Base-by-base conservation (phyloP, 2,888 invertebrate genomes). In the Drosophila leonis region DNA sequence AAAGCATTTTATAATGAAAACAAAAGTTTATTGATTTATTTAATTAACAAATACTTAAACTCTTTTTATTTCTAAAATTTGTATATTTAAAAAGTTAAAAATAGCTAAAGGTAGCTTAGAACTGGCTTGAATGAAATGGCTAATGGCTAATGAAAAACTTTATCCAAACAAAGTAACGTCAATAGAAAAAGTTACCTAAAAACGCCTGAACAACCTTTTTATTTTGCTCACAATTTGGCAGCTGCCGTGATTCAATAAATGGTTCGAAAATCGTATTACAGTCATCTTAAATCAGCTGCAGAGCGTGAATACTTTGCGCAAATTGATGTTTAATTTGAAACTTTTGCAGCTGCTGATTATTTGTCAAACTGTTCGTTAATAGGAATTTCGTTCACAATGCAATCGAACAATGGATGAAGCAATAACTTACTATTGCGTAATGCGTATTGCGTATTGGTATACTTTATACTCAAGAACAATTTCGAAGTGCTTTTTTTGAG, bases 181-280 rank as follows among this genome's bases (percentile, higher is more conserved):
- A 13, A 44, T 42, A 13, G 0, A 13, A 35, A 35, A 13, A 12
- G 18, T 13, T 7, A 20, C 20, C 24, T 27, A 46, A 9, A 29
- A 48, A 31, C 18, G 7, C 12, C 6, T n/a, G 18, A 48, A n/a
- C 3, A 48, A 12, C 1, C 5, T 12, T 18, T 29, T 5, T 10
- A 27, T 10, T n/a, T 1, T 3, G 6, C 1, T 29, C 29, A 29
- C 29, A n/a, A 27, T 9, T n/a, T n/a, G 8, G n/a, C 48, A 48
- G 12, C 29, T 48, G 48, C n/a, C 49, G 31, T 49, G 49, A 49
- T 49, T 49, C 49, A 49, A 13, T n/a, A 18, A 49, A 13, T 31
- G 12, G 13, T 4, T 31, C 1, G 6, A 12, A 31, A 49, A 49
- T 49, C 49, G 31, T 18, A 18, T 49, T 49, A 49, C 49, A 31